Evolutionary conservation across 2,797 vertebrate species (phyloP).

Genomic region (Sparus aurata): DNA sequence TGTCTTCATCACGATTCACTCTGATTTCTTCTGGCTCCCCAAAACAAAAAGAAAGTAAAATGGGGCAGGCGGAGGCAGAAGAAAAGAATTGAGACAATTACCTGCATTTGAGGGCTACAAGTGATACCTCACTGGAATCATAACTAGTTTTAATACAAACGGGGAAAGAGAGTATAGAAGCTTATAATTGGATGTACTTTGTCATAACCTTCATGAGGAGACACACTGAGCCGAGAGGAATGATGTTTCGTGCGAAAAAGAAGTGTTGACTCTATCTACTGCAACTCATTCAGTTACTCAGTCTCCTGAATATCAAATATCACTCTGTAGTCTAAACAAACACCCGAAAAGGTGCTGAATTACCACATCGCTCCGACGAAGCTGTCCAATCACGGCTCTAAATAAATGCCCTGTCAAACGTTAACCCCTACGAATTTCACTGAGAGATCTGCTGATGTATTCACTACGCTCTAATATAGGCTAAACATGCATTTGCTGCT

Average conservation of each 20-base stretch:
- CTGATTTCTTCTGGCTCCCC: conserved; percentile 5
- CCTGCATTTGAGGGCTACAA: conserved; percentile 21
- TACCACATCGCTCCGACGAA: conserved; percentile 1
- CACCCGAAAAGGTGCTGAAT: conserved; percentile 10
- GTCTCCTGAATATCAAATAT: conserved; percentile 18
- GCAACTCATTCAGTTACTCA: background rate
- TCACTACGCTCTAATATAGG: background rate
- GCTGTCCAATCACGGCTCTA: background rate
- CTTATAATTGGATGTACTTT: background rate
- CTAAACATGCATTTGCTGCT: background rate
- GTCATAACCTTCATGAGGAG: background rate
- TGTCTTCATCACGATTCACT: conserved; percentile 27
- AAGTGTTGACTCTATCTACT: background rate
- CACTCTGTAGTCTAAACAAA: conserved; percentile 16
- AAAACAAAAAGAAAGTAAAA: conserved; percentile 9
- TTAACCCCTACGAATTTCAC: background rate
- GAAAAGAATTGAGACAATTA: conserved; percentile 10
- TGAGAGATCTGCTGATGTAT: background rate
- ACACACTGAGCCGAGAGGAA: background rate
- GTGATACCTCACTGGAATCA: background rate
- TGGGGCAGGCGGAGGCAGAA: background rate
- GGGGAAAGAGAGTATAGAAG: background rate
- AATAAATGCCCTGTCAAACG: conserved; percentile 4
- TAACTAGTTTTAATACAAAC: conserved; percentile 6
- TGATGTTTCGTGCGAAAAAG: background rate